Base-by-base conservation (phyloP, 2,888 invertebrate species). In the Pollenia labialis region DNA sequence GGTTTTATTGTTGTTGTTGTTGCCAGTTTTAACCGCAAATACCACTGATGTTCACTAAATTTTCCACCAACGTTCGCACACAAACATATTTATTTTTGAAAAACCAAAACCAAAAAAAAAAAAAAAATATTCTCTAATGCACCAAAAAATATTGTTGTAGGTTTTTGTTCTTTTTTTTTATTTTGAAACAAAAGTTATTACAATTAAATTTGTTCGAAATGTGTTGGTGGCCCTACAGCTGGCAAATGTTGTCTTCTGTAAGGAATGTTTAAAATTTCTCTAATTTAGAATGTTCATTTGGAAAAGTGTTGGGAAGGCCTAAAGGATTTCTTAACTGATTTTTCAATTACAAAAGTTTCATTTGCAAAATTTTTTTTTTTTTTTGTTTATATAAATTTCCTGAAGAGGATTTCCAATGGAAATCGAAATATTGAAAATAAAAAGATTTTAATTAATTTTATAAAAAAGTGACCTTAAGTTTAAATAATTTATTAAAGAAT, bases 1-100 rank as follows among this genome's bases (percentile, higher is more conserved):
- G 32, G 32, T 32, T 32, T 32, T 68, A 11, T 44, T 64, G 32
- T 54, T 46, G 7, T 68, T 66, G 12, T 50, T 74, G 66, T 60
- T 84, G 84, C 72, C 58, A 71, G 68, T 77, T 69, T 74, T 52
- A 77, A 84, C 87, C 87, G 40, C 84, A 81, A 84, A 84, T 74
- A 44, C 87, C 87, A 81, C 87, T 81, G 74, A 69, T 79, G 81
- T 72, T 84, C 81, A 76, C 60, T 81, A 87, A 84, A 81, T 87
- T 72, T 64, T 84, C 76, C 46, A 77, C 32, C 68, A 72, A 46
- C 16, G 44, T 52, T 46, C 16, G 12, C 64, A 18, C 58, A 56
- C 56, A 72, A 16, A 60, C 58, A 54, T 40, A 44, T 3, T 42
- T 12, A 16, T 60, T 75, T 64, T 32, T 32, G 32, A 32, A 32